A percentile compares a stretch with the other conserved stretches of the same genome.
Conservation (phyloP, 2,797 vertebrate genomes). For the Argyrosomus regius region DNA sequence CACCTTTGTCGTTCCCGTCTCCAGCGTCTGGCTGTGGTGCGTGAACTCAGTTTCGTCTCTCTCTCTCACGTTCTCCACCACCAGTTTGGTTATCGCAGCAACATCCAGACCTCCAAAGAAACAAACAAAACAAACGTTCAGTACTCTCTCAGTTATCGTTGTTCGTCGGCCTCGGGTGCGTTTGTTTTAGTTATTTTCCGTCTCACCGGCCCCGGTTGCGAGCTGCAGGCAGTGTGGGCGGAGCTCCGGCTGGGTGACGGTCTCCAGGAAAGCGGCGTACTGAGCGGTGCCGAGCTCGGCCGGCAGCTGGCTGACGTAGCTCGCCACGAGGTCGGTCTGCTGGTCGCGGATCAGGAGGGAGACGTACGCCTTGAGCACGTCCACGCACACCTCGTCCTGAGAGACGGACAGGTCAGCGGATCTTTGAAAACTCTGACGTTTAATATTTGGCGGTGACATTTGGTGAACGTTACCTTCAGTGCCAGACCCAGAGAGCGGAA, state of each 20-base stretch:
- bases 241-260: conserved; percentile 89
- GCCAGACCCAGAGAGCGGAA: conserved; percentile 94
- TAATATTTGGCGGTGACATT: too few species aligned
- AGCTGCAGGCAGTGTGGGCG: conserved; percentile 92
- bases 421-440: too few species aligned
- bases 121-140: conserved; percentile 12
- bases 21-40: conserved; percentile 89
- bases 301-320: conserved; percentile 94
- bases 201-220: conserved; percentile 91
- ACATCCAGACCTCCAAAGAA: conserved; percentile 90
- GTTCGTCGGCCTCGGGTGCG: accelerated
- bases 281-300: conserved; percentile 88
- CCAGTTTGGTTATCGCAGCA: conserved; percentile 93
- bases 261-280: conserved; percentile 93
- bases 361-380: conserved; percentile 93
- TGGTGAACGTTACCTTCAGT: conserved; percentile 86
- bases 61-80: conserved; percentile 95
- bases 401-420: background rate
- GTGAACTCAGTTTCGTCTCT: conserved; percentile 90
- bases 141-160: background rate
- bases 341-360: conserved; percentile 90
- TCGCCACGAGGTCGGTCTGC: conserved; percentile 91
- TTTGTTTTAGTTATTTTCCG: accelerated
- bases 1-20: conserved; percentile 90
- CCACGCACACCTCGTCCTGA: conserved; percentile 94